Percentiles rank a stretch among this genome's conserved stretches.
Evolutionary conservation across 1,140 invertebrate genomes (phyloP).

Genomic region (Drosophila guanche): DNA sequence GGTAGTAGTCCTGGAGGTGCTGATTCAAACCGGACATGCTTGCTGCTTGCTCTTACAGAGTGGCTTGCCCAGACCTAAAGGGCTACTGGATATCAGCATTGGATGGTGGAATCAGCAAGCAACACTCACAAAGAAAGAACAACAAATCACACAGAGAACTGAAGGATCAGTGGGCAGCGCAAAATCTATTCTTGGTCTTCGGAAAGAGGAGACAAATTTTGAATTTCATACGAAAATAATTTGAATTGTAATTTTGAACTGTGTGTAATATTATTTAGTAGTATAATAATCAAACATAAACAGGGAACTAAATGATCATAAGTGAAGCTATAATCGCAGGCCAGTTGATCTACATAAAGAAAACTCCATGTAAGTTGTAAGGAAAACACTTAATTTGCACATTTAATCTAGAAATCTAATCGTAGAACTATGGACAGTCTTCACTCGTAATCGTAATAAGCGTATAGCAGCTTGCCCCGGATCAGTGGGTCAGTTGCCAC

Average conservation of each 20-base stretch:
- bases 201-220: constrained; percentile 51
- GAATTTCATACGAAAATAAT: constrained; percentile 54
- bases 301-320: neutral
- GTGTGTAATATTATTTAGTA: constrained; percentile 11
- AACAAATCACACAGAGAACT: too few relatives aligned
- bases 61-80: too few relatives aligned
- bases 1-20: constrained; percentile 35
- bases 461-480: constrained; percentile 17
- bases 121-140: too few relatives aligned
- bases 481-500: constrained; percentile 35
- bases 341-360: neutral
- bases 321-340: neutral
- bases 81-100: too few relatives aligned
- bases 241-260: constrained; percentile 42
- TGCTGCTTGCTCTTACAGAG: neutral
- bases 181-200: neutral
- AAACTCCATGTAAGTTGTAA: neutral
- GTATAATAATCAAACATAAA: constrained; percentile 19
- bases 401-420: neutral
- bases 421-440: constrained; percentile 55
- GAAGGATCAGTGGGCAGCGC: too few relatives aligned
- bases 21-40: constrained; percentile 34
- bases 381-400: too few relatives aligned
- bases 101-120: neutral
- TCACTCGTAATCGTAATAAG: constrained; percentile 44